These are phyloP conservation scores for Erethizon dorsatum DNA, from an alignment of 2,797 vertebrate genomes.

Conservation along the genomic window DNA sequence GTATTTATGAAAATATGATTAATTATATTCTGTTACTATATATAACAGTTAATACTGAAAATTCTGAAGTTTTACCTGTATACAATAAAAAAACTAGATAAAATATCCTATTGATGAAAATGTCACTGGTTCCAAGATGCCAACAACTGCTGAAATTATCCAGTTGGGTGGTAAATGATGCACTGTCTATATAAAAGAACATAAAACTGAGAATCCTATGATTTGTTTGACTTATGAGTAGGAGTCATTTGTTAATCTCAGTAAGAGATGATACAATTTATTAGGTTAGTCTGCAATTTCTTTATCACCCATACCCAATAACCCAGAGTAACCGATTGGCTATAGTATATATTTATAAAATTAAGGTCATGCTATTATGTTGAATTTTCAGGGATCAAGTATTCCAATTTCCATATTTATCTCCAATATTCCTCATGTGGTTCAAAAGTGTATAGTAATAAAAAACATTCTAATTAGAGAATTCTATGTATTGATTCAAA, in stretches of 20 bases:
- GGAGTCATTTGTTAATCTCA: slow-evolving; percentile 48
- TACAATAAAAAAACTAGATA: slow-evolving; percentile 34
- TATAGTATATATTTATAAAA: background rate
- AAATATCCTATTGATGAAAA: background rate
- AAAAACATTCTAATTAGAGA: slow-evolving; percentile 30
- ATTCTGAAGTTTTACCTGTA: background rate
- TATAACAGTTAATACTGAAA: slow-evolving; percentile 12
- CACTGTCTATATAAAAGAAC: background rate
- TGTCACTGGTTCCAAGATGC: background rate
- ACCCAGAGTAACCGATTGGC: slow-evolving; percentile 41
- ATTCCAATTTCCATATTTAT: slow-evolving; percentile 5
- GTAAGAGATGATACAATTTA: slow-evolving; percentile 9
- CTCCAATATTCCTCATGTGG: background rate
- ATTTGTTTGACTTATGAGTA: slow-evolving; percentile 54
- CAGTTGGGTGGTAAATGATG: background rate
- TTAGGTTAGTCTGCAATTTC: background rate
- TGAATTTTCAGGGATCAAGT: background rate
- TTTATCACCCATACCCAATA: background rate
- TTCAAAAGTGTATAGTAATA: slow-evolving; percentile 8
- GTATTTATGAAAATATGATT: slow-evolving; percentile 11
- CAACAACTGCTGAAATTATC: slow-evolving; percentile 3
- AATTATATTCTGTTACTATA: background rate
- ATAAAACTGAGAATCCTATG: background rate
- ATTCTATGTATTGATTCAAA: background rate
- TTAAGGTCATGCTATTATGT: background rate